A percentile compares a stretch with the other conserved stretches of the same genome.
Evolutionary conservation across 2,888 invertebrate genomes (phyloP).

Genomic region (Cryptosula pallasiana): DNA sequence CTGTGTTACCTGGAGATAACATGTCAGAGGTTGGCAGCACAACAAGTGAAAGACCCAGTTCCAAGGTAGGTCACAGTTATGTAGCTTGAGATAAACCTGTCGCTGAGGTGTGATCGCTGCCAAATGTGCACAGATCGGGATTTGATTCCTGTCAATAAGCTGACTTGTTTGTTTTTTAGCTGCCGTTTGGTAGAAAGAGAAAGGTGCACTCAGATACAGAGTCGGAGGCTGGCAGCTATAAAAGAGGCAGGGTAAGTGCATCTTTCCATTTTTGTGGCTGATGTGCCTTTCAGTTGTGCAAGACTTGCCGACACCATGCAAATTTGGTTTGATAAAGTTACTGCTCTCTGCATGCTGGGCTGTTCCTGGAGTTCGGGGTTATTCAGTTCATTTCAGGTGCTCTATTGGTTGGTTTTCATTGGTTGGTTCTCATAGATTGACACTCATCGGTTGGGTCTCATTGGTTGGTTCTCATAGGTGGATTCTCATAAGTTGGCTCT

Average conservation of each 20-base stretch:
- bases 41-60: constrained; percentile 27
- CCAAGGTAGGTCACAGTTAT: not conserved
- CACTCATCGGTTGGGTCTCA: too few relatives aligned
- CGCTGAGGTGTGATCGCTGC: not conserved
- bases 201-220: constrained; percentile 61
- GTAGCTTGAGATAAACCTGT: too few relatives aligned
- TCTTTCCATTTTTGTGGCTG: not conserved
- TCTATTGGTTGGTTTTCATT: too few relatives aligned
- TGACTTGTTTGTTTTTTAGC: not conserved
- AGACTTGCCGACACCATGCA: not conserved
- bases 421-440: too few relatives aligned
- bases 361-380: too few relatives aligned
- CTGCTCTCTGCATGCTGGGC: too few relatives aligned
- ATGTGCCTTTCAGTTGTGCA: not conserved
- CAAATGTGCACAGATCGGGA: not conserved
- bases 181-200: constrained; percentile 28
- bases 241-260: constrained; percentile 28
- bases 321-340: too few relatives aligned
- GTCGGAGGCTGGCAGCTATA: constrained; percentile 57
- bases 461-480: too few relatives aligned
- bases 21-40: constrained; percentile 43
- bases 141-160: not conserved
- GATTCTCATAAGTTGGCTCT: too few relatives aligned
- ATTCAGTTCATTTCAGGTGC: too few relatives aligned
- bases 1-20: constrained; percentile 41